These are phyloP conservation scores for Lanius collurio DNA, from an alignment of 2,113 vertebrate species.

Conservation along the genomic window DNA sequence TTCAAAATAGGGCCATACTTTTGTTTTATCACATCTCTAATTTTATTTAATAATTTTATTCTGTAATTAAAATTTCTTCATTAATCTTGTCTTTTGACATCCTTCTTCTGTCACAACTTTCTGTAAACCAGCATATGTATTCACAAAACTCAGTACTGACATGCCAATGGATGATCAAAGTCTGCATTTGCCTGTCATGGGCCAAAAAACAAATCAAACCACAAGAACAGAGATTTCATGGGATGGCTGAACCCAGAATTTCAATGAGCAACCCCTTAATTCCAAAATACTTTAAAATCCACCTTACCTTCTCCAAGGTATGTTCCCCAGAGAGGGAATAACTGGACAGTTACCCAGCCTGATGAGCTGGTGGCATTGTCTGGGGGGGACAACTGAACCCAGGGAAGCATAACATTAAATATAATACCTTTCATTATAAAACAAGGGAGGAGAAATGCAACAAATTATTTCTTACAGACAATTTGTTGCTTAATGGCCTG, in stretches of 20 bases:
- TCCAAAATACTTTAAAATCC: background rate
- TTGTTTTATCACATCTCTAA: background rate
- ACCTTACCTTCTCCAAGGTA: background rate
- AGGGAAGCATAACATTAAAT: background rate
- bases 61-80: background rate
- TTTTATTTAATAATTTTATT: background rate
- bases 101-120: background rate
- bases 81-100: background rate
- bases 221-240: background rate
- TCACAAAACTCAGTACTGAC: background rate
- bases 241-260: background rate
- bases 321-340: background rate
- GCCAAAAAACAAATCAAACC: background rate
- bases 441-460: constrained; percentile 27
- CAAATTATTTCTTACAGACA: constrained; percentile 58
- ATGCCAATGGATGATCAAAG: background rate
- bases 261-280: background rate
- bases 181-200: background rate
- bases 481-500: constrained; percentile 68
- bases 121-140: background rate
- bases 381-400: background rate
- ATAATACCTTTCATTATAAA: constrained; percentile 34
- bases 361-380: background rate
- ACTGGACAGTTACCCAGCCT: background rate
- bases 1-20: background rate